A percentile compares a stretch with the other conserved stretches of the same genome.
Evolutionary conservation across 2,797 vertebrate genomes (phyloP).

Genomic region (Miichthys miiuy): DNA sequence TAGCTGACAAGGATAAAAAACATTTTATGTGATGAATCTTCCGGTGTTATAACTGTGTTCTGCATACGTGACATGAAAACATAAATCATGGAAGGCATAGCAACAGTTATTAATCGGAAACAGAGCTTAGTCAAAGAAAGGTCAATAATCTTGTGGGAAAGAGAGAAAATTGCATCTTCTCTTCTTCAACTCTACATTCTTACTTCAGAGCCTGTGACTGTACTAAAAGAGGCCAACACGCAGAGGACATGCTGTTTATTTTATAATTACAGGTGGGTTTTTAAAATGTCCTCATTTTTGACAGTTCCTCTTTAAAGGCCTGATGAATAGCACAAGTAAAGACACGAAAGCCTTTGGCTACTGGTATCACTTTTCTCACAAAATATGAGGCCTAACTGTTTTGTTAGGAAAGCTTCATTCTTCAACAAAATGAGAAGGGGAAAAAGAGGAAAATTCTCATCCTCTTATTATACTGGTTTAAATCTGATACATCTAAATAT

Average conservation of each 20-base stretch:
- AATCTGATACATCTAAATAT: constrained; percentile 82
- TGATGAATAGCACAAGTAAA: constrained; percentile 38
- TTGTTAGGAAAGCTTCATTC: constrained; percentile 45
- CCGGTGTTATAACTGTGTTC: background rate
- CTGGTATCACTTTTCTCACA: constrained; percentile 41
- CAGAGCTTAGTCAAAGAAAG: background rate
- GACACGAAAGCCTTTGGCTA: constrained; percentile 38
- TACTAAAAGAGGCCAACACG: background rate
- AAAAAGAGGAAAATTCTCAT: constrained; percentile 61
- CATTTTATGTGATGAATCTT: background rate
- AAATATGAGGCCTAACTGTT: constrained; percentile 46
- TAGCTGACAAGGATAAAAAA: background rate
- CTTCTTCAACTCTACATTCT: background rate
- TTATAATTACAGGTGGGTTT: constrained; percentile 10
- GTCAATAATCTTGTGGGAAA: background rate
- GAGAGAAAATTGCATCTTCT: background rate
- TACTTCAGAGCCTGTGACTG: background rate
- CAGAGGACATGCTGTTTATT: constrained; percentile 16
- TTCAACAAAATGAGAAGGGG: constrained; percentile 46
- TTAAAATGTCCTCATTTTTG: constrained; percentile 29
- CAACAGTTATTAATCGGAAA: background rate
- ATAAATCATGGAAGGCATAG: background rate
- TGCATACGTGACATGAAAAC: background rate
- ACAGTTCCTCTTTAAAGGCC: constrained; percentile 16
- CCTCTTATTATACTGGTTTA: constrained; percentile 72